Evolutionary conservation across 2,888 invertebrate genomes (phyloP).

Genomic region (Agrochola lota): DNA sequence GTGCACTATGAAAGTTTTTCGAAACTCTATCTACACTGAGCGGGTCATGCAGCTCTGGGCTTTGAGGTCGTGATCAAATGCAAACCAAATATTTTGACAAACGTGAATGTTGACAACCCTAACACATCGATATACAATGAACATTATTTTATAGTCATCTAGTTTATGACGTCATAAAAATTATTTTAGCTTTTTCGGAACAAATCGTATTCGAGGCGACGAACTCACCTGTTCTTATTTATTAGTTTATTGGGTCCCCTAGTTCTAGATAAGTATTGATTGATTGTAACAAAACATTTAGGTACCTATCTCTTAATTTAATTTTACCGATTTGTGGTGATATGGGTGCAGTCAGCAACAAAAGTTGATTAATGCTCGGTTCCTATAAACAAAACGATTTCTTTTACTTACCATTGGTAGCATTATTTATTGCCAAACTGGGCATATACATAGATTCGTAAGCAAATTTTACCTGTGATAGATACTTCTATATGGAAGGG

Average conservation of each 20-base stretch:
- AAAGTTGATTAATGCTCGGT: background rate
- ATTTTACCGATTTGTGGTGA: background rate
- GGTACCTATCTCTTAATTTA: background rate
- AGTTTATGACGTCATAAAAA: slow-evolving; percentile 71
- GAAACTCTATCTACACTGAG: too few relatives aligned
- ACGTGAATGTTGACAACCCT: slow-evolving; percentile 46
- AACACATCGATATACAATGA: slow-evolving; percentile 58
- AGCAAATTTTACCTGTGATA: too few relatives aligned
- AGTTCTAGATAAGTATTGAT: slow-evolving; percentile 32
- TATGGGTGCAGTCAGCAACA: background rate
- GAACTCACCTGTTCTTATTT: slow-evolving; percentile 48
- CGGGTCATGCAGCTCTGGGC: too few relatives aligned
- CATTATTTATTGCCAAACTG: too few relatives aligned
- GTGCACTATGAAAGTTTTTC: background rate
- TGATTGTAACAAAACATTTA: slow-evolving; percentile 1
- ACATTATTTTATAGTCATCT: slow-evolving; percentile 63
- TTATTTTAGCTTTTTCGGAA: slow-evolving; percentile 63
- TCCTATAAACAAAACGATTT: too few relatives aligned
- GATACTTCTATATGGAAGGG: too few relatives aligned
- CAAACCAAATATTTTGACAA: background rate
- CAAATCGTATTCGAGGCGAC: slow-evolving; percentile 57
- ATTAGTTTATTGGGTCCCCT: slow-evolving; percentile 38
- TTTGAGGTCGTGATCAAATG: too few relatives aligned
- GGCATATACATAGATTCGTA: too few relatives aligned
- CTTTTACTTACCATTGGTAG: too few relatives aligned